A percentile compares a stretch with the other conserved stretches of the same genome.
phyloP scores from a whole-genome alignment of 2,888 invertebrate genomes.

The Platynereis dumerilii region DNA sequence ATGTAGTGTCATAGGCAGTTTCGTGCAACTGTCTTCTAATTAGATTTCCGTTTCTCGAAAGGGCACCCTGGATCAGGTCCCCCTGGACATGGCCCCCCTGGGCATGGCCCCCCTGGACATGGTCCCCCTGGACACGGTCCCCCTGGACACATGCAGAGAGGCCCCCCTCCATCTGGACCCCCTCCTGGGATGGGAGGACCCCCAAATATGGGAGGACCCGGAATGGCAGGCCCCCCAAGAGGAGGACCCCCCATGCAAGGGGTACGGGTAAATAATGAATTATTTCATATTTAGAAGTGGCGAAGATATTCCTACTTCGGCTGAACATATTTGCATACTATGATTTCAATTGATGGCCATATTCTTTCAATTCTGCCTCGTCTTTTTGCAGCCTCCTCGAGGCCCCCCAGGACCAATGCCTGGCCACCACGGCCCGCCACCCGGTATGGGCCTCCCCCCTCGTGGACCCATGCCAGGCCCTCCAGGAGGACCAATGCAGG shows the following conservation, averaged over 20 bases:
- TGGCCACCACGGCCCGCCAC: constrained; percentile 65
- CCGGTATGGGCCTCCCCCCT: constrained; percentile 64
- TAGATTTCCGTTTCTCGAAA: no score
- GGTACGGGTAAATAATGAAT: no score
- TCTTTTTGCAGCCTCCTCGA: constrained; percentile 1
- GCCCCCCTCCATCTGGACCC: constrained; percentile 55
- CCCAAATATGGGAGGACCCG: constrained; percentile 25
- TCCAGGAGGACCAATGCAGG: constrained; percentile 62
- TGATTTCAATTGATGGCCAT: not conserved
- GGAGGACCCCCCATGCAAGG: constrained; percentile 11
- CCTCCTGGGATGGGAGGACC: constrained; percentile 33
- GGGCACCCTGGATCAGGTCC: constrained; percentile 15
- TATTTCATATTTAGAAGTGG: no score
- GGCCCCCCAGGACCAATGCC: constrained; percentile 12
- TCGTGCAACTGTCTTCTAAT: no score
- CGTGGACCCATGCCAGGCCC: constrained; percentile 22
- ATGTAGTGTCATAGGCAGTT: no score
- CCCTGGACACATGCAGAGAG: constrained; percentile 39
- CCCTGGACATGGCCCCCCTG: constrained; percentile 51
- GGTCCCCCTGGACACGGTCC: constrained; percentile 15
- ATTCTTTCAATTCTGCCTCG: not conserved
- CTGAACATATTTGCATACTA: no score
- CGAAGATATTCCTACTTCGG: no score
- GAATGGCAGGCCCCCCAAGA: constrained; percentile 64
- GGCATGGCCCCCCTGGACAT: constrained; percentile 42